Conservation (phyloP, 2,888 invertebrate genomes). For the Myopa testacea region DNA sequence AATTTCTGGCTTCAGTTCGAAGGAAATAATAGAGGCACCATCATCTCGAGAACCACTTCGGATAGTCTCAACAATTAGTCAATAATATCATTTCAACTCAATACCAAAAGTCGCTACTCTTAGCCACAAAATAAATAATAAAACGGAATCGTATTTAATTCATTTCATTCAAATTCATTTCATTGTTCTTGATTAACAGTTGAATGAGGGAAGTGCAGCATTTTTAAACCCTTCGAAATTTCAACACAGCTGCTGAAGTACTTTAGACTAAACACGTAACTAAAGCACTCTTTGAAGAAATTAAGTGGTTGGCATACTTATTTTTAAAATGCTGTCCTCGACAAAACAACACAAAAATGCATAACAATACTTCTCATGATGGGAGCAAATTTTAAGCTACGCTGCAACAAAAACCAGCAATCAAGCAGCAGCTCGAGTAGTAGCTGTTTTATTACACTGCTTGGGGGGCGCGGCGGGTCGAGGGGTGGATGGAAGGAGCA, state of each 20-base stretch:
- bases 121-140: too few relatives aligned
- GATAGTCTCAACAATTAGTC: too few relatives aligned
- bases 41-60: too few relatives aligned
- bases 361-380: not conserved
- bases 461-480: too few relatives aligned
- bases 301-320: conserved; percentile 9
- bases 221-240: not conserved
- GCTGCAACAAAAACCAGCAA: conserved; percentile 1
- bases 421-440: not conserved
- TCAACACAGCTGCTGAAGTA: not conserved
- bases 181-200: not conserved
- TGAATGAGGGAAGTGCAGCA: not conserved
- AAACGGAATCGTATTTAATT: too few relatives aligned
- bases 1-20: too few relatives aligned
- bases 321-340: not conserved
- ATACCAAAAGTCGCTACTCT: too few relatives aligned
- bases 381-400: not conserved
- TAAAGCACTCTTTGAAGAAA: not conserved
- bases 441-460: too few relatives aligned
- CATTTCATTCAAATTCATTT: not conserved
- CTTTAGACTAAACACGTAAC: not conserved
- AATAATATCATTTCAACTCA: too few relatives aligned
- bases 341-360: not conserved
- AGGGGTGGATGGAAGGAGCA: too few relatives aligned
- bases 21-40: too few relatives aligned